Evolutionary conservation across 2,113 vertebrate genomes (phyloP), one percentile per base, ranked within the genome.

Genomic region (Callospermophilus lateralis): DNA sequence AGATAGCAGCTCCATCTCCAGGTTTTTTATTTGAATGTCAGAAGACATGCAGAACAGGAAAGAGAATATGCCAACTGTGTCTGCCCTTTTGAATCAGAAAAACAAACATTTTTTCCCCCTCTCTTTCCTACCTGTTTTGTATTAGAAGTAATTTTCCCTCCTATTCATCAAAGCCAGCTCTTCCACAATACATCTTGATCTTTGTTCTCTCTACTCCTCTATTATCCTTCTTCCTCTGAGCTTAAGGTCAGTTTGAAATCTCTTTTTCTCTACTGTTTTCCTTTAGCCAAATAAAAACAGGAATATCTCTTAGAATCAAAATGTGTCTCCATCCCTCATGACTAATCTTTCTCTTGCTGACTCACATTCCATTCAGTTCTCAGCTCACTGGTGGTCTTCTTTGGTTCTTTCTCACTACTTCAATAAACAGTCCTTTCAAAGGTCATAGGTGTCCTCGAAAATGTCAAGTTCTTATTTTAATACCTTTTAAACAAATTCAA

Each of bases 61-160:
- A n/a, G 51, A 37, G 34, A 9, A 1, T 4, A 4, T 0, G 53
- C 6, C 15, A n/a, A 13, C 17, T 28, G 10, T 51, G 1, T 1
- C 8, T 78, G 8, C 39, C n/a, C 37, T 20, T 78, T 53, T 70
- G 13, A 77, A 19, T 32, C 32, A 8, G 74, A 51, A 37, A 61
- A 34, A 0, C 19, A 22, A 19, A 72, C 28, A 2, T 2, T 58
- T 68, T 72, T 68, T 68, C 65, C 61, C 65, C 79, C 24, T 61
- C 26, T 94, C 22, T 72, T 39, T 24, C 58, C 51, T 37, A 30
- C 22, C 55, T 39, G 34, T 93, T 58, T 26, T 79, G 19, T 15
- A 37, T 78, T 58, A 89, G 6, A 85, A 90, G 81, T 55, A 39
- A 68, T 68, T 17, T 65, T 30, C 3, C 55, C 51, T 67, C 70